Evolutionary conservation across 2,113 vertebrate species (phyloP).

Genomic region (Argyrosomus japonicus): DNA sequence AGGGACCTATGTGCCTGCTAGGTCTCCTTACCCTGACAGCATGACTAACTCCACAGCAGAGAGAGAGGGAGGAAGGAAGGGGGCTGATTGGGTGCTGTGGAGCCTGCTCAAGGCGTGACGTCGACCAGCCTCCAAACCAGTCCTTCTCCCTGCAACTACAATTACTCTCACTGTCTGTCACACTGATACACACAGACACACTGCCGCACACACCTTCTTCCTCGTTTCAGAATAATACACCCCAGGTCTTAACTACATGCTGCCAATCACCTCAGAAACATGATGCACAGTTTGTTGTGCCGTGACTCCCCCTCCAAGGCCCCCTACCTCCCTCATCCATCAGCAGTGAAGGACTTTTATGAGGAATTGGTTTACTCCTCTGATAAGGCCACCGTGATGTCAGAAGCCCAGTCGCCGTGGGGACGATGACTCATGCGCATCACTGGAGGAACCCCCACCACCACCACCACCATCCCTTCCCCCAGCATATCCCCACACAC

Average conservation of each 20-base stretch:
- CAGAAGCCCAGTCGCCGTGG: conserved; percentile 53
- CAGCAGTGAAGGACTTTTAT: conserved; percentile 56
- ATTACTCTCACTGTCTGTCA: conserved; percentile 46
- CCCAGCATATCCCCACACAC: conserved; percentile 21
- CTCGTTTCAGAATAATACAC: conserved; percentile 35
- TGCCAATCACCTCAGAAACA: conserved; percentile 1
- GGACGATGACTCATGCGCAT: conserved; percentile 74
- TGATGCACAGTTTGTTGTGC: conserved; percentile 37
- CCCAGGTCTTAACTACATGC: conserved; percentile 38
- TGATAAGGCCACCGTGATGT: conserved; percentile 68
- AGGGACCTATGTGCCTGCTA: conserved; percentile 21
- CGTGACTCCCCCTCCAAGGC: neutral
- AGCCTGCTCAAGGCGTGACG: conserved; percentile 35
- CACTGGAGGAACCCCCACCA: conserved; percentile 45
- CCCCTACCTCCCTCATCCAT: conserved; percentile 17
- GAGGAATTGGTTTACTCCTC: conserved; percentile 53
- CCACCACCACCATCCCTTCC: neutral
- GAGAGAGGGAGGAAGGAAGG: neutral
- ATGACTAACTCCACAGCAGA: conserved; percentile 43
- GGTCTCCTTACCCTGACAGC: conserved; percentile 36
- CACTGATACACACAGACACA: conserved; percentile 5
- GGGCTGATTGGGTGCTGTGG: conserved; percentile 27
- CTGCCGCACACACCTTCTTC: conserved; percentile 31
- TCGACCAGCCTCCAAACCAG: conserved; percentile 42
- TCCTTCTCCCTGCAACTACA: conserved; percentile 32